Percentiles rank a stretch among this genome's conserved stretches.
Conservation (phyloP, 2,113 vertebrate genomes). For the Scomber colias region DNA sequence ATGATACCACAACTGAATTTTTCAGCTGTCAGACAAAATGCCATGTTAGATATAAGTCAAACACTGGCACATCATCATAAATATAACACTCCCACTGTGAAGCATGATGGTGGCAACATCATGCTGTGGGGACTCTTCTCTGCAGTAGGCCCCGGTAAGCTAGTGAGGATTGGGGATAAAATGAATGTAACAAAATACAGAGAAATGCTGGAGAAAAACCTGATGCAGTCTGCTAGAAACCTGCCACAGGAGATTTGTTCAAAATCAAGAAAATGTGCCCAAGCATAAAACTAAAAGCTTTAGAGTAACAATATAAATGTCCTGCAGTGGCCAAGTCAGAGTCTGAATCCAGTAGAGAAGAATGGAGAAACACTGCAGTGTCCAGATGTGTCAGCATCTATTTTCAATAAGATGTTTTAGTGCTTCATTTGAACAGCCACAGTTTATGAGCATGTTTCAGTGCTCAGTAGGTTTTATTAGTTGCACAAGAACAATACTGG, state of each 20-base stretch:
- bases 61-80: background rate
- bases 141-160: background rate
- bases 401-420: too few species aligned
- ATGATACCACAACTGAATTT: background rate
- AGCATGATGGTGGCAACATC: background rate
- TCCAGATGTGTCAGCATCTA: too few species aligned
- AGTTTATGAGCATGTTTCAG: too few species aligned
- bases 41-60: background rate
- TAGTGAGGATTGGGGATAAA: background rate
- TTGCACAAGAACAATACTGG: too few species aligned
- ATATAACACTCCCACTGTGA: background rate
- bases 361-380: too few species aligned
- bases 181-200: background rate
- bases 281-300: too few species aligned
- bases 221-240: background rate
- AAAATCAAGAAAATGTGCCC: too few species aligned
- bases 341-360: background rate
- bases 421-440: too few species aligned
- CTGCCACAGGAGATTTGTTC: too few species aligned
- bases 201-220: background rate
- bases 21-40: background rate
- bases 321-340: background rate
- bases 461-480: too few species aligned
- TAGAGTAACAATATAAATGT: background rate
- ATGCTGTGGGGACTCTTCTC: constrained; percentile 2